Conservation (phyloP, 2,113 vertebrate species). For the Acrocephalus arundinaceus region DNA sequence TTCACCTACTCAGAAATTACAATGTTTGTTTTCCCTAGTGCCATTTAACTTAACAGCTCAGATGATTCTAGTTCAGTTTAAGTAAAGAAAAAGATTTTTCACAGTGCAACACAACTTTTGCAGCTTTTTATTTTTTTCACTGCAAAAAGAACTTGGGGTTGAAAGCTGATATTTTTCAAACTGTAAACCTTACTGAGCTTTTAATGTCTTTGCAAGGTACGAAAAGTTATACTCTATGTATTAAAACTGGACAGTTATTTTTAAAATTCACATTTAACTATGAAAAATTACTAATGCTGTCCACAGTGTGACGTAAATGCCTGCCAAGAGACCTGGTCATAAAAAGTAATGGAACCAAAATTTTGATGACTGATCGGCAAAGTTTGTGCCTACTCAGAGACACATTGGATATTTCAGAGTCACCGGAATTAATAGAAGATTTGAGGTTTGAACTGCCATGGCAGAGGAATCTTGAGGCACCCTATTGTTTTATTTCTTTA, state of each 20-base stretch:
- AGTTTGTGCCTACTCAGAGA: not conserved
- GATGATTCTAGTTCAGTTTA: not conserved
- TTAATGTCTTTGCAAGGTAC: not conserved
- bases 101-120: not conserved
- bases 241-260: not conserved
- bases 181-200: not conserved
- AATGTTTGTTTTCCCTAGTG: not conserved
- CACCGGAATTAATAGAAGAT: not conserved
- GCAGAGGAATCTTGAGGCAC: not conserved
- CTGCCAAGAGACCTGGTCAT: not conserved
- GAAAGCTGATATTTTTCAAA: not conserved
- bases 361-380: not conserved
- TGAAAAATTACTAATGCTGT: not conserved
- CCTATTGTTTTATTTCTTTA: not conserved
- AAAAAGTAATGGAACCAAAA: not conserved
- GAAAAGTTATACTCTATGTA: not conserved
- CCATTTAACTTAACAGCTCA: not conserved
- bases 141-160: not conserved
- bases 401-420: not conserved
- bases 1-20: not conserved
- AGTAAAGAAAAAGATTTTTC: not conserved
- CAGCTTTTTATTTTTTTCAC: not conserved
- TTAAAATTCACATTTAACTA: not conserved
- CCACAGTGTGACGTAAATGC: not conserved
- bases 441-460: not conserved